phyloP scores from a whole-genome alignment of 2,888 invertebrate species.

The Heliconius aoede region DNA sequence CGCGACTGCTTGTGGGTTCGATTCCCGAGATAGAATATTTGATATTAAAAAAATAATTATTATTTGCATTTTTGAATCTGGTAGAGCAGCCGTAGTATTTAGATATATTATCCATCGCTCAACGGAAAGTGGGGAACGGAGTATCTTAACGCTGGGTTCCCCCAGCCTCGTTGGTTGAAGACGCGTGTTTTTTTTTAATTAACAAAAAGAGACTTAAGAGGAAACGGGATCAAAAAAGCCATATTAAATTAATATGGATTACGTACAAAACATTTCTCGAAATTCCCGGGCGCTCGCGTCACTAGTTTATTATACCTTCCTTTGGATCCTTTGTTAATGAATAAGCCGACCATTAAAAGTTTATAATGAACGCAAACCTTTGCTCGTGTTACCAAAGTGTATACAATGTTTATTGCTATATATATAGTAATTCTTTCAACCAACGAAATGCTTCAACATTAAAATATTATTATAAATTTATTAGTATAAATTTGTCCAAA shows the following conservation, averaged over 20 bases:
- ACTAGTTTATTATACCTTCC: slow-evolving; percentile 16
- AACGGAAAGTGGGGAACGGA: background rate
- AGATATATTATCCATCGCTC: background rate
- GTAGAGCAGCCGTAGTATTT: background rate
- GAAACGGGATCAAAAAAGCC: background rate
- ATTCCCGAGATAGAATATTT: background rate
- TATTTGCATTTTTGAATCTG: background rate
- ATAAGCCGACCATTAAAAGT: slow-evolving; percentile 51
- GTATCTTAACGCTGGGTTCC: background rate
- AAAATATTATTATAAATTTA: too few species aligned
- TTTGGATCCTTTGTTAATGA: slow-evolving; percentile 34
- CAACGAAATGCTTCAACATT: too few species aligned
- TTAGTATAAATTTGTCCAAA: too few species aligned
- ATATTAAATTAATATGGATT: slow-evolving; percentile 10
- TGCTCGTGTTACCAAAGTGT: slow-evolving; percentile 24
- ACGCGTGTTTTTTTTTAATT: background rate
- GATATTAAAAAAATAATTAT: background rate
- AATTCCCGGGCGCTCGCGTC: background rate
- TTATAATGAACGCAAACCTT: slow-evolving; percentile 48
- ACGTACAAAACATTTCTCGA: background rate
- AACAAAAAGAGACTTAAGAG: background rate
- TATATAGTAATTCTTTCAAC: too few species aligned
- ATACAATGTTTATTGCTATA: slow-evolving; percentile 14
- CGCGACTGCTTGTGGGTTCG: background rate
- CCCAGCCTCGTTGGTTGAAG: background rate